These are phyloP conservation scores for Dexiosoma caninum DNA, from an alignment of 2,888 invertebrate species.

Conservation along the genomic window DNA sequence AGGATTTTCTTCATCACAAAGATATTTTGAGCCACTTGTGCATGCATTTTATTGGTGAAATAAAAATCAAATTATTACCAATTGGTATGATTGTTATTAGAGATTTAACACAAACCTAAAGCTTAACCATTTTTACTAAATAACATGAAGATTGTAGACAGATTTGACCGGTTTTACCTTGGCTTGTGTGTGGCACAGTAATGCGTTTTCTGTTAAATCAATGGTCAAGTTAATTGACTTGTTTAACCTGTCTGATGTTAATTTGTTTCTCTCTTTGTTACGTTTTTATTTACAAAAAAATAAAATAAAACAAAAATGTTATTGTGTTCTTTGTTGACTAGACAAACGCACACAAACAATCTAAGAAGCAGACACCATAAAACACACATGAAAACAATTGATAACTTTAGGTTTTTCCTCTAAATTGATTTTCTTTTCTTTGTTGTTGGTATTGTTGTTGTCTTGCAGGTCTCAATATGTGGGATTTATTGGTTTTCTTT, in stretches of 20 bases:
- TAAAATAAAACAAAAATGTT: no score
- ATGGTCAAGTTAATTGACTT: conserved; percentile 36
- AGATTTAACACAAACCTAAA: background rate
- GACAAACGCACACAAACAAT: background rate
- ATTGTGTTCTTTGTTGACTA: background rate
- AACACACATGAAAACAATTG: background rate
- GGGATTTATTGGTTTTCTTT: background rate
- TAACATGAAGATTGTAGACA: no score
- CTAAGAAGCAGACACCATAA: background rate
- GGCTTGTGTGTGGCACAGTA: conserved; percentile 11
- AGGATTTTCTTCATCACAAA: no score
- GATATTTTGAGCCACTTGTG: background rate
- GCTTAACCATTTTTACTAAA: background rate
- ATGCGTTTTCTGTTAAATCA: conserved; percentile 19
- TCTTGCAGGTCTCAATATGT: background rate
- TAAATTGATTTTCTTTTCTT: background rate
- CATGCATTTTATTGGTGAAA: no score
- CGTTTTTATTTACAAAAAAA: background rate
- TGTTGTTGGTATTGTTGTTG: background rate
- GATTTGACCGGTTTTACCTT: no score
- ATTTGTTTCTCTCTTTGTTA: background rate
- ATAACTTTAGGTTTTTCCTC: conserved; percentile 10
- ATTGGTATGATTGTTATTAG: conserved; percentile 23
- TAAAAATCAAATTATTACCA: background rate
- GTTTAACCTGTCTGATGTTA: conserved; percentile 8